Evolutionary conservation across 2,888 invertebrate species (phyloP), one percentile per base, ranked within the genome.

Genomic region (Mermis nigrescens): DNA sequence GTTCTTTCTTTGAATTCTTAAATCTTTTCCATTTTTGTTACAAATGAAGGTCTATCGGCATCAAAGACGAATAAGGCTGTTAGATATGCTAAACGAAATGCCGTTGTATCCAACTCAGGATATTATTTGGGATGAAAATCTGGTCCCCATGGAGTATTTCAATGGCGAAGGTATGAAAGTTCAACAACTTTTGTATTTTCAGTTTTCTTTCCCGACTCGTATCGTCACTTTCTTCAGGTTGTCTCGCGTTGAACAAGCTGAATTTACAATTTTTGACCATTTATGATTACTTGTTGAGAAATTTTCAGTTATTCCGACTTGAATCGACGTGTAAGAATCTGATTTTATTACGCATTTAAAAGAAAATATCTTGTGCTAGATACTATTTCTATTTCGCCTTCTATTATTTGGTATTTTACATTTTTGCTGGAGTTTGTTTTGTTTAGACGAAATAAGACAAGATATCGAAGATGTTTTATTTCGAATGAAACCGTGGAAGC

Each of bases 111-210:
- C 98, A 0, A 95, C 92, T 0, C 98, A 99, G 73, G 84, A 86
- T 61, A 84, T 95, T 1, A 90, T 98, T 67, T 99, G 98, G 98
- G 90, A 99, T 75, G 94, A 98, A 74, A 94, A 95, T 72, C 82
- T 98, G 51, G 95, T 99, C 0, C 98, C 98, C 0, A 86, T 90
- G 0, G 92, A 95, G 69, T 92, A 92, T 72, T 95, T 86, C 76
- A 86, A 88, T 48, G 92, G 94, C 0, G 94, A 95, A 74, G 89
- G 75, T 74, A 62, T 57, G 58, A 26, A 29, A 2, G 19, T 12
- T 15, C 7, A 15, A 22, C 22, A 24, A 22, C 52, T n/a, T n/a
- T n/a, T n/a, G n/a, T n/a, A n/a, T n/a, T n/a, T n/a, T n/a, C n/a
- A n/a, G n/a, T n/a, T n/a, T n/a, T n/a, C n/a, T n/a, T n/a, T n/a